Percentiles rank a stretch among this genome's conserved stretches.
Evolutionary conservation across 2,113 vertebrate species (phyloP).

Genomic region (Bos taurus): ARS-UCD2.0 NC_037331.1:14942001-14942500

Average conservation of each 20-base stretch:
- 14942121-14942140: background rate
- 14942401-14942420: background rate
- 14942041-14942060: background rate
- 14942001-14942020: background rate
- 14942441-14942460: background rate
- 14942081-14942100: background rate
- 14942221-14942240: background rate
- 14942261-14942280: background rate
- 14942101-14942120: background rate
- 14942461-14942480: background rate
- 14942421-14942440: background rate
- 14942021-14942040: background rate
- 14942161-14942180: background rate
- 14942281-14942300: background rate
- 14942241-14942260: background rate
- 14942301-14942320: background rate
- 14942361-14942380: background rate
- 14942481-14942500: background rate
- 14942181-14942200: background rate
- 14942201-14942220: background rate
- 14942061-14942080: background rate
- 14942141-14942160: background rate
- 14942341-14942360: background rate
- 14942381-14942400: background rate
- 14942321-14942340: background rate